These are phyloP conservation scores for Rattus rattus DNA, from an alignment of 2,113 vertebrate genomes.

Conservation along the genomic window DNA sequence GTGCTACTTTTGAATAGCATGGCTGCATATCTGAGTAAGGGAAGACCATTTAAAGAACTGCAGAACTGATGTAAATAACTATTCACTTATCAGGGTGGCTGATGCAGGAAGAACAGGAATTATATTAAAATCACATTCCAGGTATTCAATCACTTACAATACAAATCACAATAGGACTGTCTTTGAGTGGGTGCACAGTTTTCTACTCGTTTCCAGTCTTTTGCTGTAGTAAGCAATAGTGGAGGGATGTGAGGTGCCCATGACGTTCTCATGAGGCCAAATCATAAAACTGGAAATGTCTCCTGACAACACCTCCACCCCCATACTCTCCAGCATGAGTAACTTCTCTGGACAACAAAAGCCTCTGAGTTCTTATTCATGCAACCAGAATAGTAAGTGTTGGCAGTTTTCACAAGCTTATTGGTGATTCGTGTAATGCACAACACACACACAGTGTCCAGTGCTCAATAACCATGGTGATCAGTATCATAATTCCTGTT, in stretches of 20 bases:
- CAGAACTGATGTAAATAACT: not conserved
- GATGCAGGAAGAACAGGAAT: not conserved
- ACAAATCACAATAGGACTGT: not conserved
- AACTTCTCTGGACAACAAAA: not conserved
- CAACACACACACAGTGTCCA: not conserved
- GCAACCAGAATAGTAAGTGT: not conserved
- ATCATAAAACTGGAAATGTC: not conserved
- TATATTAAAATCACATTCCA: not conserved
- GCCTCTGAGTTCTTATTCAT: not conserved
- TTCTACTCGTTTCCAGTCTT: not conserved
- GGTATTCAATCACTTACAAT: not conserved
- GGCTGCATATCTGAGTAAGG: not conserved
- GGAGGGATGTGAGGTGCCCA: not conserved
- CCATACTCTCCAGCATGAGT: not conserved
- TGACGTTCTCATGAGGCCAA: not conserved
- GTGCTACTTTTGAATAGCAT: not conserved
- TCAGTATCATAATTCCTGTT: not conserved
- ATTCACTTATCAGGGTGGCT: not conserved
- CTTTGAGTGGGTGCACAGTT: not conserved
- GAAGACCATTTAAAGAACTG: not conserved
- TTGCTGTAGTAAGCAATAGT: not conserved
- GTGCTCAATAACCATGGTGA: not conserved
- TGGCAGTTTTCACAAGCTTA: not conserved
- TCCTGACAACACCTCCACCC: not conserved
- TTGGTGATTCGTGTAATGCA: not conserved